phyloP scores from a whole-genome alignment of 2,113 vertebrate species.

The Alaudala cheleensis region DNA sequence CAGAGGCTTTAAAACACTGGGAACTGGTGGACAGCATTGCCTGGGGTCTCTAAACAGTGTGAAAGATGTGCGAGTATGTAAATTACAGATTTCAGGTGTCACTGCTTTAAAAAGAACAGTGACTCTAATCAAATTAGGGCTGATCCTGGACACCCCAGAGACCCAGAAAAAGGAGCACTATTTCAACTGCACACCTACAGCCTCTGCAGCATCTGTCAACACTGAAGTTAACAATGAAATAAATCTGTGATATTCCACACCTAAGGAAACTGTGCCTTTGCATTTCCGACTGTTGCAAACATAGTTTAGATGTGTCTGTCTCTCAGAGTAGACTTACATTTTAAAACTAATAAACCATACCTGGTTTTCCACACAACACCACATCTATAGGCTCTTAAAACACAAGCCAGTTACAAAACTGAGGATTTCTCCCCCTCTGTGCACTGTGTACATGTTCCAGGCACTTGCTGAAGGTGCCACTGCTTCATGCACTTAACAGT shows the following conservation, averaged over 20 bases:
- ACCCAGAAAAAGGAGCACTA: not conserved
- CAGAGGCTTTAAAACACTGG: conserved; percentile 45
- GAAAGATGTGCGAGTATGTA: not conserved
- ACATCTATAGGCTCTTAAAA: not conserved
- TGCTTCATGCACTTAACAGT: not conserved
- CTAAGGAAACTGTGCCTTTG: not conserved
- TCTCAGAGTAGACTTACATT: not conserved
- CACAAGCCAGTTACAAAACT: not conserved
- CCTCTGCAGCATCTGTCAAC: conserved; percentile 1
- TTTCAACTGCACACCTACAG: not conserved
- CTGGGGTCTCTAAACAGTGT: conserved; percentile 2
- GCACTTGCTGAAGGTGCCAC: not conserved
- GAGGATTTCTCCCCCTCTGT: not conserved
- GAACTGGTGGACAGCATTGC: not conserved
- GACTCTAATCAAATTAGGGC: conserved; percentile 31
- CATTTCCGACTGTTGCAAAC: not conserved
- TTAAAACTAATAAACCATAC: not conserved
- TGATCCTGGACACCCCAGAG: not conserved
- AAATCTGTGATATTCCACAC: conserved; percentile 1
- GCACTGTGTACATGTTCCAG: not conserved
- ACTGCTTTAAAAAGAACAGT: not conserved
- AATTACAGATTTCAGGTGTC: conserved; percentile 46
- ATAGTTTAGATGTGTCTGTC: not conserved
- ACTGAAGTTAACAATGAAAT: not conserved
- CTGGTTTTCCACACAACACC: not conserved